Conservation (phyloP, 2,113 vertebrate species). For the Solea senegalensis region DNA sequence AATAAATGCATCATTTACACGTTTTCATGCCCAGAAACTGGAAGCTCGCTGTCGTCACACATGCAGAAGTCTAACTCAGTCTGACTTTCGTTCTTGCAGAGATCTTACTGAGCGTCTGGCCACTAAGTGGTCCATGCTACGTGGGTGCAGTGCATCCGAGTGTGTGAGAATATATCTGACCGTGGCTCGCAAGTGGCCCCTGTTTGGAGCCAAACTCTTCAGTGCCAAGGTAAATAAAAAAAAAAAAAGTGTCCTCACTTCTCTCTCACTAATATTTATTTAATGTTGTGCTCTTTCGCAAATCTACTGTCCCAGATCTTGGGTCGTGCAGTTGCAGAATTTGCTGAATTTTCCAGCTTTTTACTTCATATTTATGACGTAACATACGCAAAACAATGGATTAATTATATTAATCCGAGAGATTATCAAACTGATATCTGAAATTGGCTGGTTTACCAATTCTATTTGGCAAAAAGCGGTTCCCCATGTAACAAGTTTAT, state of each 20-base stretch:
- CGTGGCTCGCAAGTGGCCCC: slow-evolving; percentile 88
- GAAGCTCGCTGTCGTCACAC: background rate
- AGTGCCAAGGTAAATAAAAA: slow-evolving; percentile 83
- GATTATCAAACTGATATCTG: too few species aligned
- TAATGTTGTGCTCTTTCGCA: background rate
- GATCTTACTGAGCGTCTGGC: slow-evolving; percentile 84
- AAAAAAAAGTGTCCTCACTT: background rate
- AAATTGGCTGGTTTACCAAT: too few species aligned
- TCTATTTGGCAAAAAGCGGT: too few species aligned
- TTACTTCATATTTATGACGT: too few species aligned
- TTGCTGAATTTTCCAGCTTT: too few species aligned
- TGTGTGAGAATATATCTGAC: slow-evolving; percentile 90
- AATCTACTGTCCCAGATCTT: background rate
- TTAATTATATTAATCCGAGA: background rate
- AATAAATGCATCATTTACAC: background rate
- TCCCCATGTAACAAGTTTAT: too few species aligned
- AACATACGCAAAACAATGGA: background rate
- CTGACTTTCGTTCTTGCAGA: slow-evolving; percentile 63
- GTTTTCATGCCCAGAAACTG: background rate
- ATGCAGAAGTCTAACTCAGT: background rate
- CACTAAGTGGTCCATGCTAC: slow-evolving; percentile 86
- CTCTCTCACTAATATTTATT: background rate
- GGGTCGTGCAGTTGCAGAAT: background rate
- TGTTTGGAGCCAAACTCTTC: slow-evolving; percentile 90
- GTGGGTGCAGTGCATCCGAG: slow-evolving; percentile 85